Conservation (phyloP, 1,140 invertebrate species). For the Zaprionus capensis region DNA sequence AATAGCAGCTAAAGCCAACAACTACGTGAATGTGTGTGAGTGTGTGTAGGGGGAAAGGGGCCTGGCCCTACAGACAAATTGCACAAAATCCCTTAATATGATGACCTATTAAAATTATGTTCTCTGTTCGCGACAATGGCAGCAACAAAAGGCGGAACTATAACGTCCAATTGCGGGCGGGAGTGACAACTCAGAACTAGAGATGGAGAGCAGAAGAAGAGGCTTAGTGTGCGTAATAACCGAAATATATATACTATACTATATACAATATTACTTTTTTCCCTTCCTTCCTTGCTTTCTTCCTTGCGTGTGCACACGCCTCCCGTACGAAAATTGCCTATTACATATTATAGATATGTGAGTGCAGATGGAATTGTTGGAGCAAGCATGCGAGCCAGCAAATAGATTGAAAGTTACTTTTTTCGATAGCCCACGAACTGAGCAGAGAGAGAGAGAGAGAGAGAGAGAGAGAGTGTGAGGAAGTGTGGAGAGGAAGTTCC, state of each 20-base stretch:
- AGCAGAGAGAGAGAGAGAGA: background rate
- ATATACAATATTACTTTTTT: slow-evolving; percentile 28
- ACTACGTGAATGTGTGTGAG: slow-evolving; percentile 4
- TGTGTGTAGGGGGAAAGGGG: background rate
- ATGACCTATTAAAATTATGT: slow-evolving; percentile 80
- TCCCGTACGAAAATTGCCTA: slow-evolving; percentile 51
- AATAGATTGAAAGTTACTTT: slow-evolving; percentile 50
- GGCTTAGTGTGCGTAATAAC: slow-evolving; percentile 26
- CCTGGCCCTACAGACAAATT: slow-evolving; percentile 46
- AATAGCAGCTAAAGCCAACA: slow-evolving; percentile 36
- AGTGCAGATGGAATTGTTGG: slow-evolving; percentile 45
- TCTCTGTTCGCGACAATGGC: slow-evolving; percentile 46
- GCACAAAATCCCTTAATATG: slow-evolving; percentile 77
- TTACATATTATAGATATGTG: slow-evolving; percentile 47
- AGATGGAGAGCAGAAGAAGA: background rate
- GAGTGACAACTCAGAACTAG: slow-evolving; percentile 14
- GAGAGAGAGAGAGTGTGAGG: background rate
- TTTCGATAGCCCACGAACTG: slow-evolving; percentile 9
- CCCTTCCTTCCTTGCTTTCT: background rate
- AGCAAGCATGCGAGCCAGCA: slow-evolving; percentile 14
- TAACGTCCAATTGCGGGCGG: slow-evolving; percentile 7
- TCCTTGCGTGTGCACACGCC: background rate
- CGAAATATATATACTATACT: slow-evolving; percentile 46
- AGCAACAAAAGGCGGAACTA: slow-evolving; percentile 55
- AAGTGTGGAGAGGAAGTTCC: too few relatives aligned